Evolutionary conservation across 2,797 vertebrate genomes (phyloP), one percentile per base, ranked within the genome.

Genomic region (Enteromius unitaeniatus): DNA sequence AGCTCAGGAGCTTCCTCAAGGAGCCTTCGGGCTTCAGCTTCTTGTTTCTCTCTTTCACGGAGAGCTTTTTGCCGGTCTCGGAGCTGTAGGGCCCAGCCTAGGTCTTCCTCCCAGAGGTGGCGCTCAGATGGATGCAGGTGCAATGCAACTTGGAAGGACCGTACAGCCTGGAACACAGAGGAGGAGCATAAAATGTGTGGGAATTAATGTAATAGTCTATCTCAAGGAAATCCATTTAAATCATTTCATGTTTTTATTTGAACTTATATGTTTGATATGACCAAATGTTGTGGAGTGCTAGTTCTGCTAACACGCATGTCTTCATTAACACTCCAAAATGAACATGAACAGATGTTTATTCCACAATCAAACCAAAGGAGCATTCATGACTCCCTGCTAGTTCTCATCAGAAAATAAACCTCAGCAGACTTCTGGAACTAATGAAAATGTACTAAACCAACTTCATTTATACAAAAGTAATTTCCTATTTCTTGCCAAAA

Each of bases 61-160:
- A 93, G 92, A 1, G 93, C 94, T 37, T 85, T 85, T 79, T 96
- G 93, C 86, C 96, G 95, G 72, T 94, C 93, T 60, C 93, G 94
- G 10, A 99, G 91, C 19, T 92, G 93, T 85, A 90, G 88, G 0
- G 97, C 97, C 98, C 98, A 99, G 2, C 91, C 93, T 81, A 99
- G 95, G 90, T 99, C 98, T 53, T 99, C 97, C 67, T 96, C 93
- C 97, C 98, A 97, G 81, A 99, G 93, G 82, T 93, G 90, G 31
- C 90, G 91, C 89, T 97, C 97, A 40, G 95, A 94, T 0, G 98
- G 98, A 79, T 95, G 95, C 88, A 96, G 93, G 90, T 98, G 97
- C 78, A 99, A 89, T 0, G 97, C 97, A 2, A 97, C 88, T 91
- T 99, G 97, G 91, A 95, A 95, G 86, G 93, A 95, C 83, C 90